These are phyloP conservation scores for Spilogale gracilis DNA, from an alignment of 2,113 vertebrate genomes.

Conservation along the genomic window DNA sequence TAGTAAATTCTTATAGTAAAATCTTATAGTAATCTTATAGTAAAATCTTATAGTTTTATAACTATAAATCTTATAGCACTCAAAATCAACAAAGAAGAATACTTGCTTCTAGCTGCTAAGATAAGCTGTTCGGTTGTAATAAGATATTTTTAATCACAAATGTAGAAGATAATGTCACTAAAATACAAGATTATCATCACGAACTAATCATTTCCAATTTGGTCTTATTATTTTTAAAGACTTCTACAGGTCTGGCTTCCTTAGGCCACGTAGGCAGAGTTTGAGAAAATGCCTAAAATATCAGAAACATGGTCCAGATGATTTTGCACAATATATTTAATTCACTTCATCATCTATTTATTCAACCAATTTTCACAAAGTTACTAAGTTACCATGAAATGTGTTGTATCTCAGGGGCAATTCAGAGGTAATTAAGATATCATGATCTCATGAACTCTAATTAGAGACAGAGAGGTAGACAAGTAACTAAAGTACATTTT, in stretches of 20 bases:
- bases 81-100: neutral
- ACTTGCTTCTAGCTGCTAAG: neutral
- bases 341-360: slow-evolving; percentile 38
- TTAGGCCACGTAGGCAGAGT: neutral
- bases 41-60: too few species aligned
- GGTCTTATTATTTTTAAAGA: neutral
- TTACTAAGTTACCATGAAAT: neutral
- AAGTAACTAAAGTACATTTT: slow-evolving; percentile 34
- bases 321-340: slow-evolving; percentile 47
- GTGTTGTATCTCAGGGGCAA: neutral
- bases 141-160: neutral
- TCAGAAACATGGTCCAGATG: neutral
- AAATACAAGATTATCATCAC: neutral
- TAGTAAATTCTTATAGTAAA: too few species aligned
- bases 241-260: slow-evolving; percentile 1
- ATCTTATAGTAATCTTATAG: too few species aligned
- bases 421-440: slow-evolving; percentile 38
- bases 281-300: slow-evolving; percentile 26
- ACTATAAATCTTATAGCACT: neutral
- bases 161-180: neutral
- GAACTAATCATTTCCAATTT: slow-evolving; percentile 4
- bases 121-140: neutral
- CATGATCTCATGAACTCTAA: slow-evolving; percentile 15
- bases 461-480: slow-evolving; percentile 15
- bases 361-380: slow-evolving; percentile 34